phyloP scores from a whole-genome alignment of 2,888 invertebrate species.

The Ectemnius cavifrons region DNA sequence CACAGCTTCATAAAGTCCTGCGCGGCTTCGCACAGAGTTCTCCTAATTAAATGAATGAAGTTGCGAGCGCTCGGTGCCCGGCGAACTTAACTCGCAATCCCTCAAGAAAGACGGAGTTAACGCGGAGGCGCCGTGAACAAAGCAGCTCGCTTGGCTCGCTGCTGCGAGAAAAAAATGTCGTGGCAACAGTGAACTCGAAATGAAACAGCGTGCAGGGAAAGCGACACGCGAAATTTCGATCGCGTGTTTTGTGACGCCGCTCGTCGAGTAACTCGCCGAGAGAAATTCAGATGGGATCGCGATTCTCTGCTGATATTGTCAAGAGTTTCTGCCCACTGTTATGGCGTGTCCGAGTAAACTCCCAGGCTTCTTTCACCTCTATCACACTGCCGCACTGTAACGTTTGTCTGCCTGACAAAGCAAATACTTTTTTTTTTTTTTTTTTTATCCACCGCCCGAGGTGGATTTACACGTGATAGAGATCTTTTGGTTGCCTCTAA shows the following conservation, averaged over 20 bases:
- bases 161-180: background rate
- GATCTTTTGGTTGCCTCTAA: no score
- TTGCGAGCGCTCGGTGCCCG: no score
- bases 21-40: no score
- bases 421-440: no score
- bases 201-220: background rate
- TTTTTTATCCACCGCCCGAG: no score
- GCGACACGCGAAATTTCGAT: constrained; percentile 57
- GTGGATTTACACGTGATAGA: no score
- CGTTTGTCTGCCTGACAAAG: no score
- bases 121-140: background rate
- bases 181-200: background rate
- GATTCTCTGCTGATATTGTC: constrained; percentile 29
- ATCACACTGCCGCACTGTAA: no score
- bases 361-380: background rate
- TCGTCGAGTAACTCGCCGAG: constrained; percentile 36
- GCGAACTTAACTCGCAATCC: no score
- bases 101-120: background rate
- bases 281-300: constrained; percentile 34
- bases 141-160: background rate
- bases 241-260: constrained; percentile 51
- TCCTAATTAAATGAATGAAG: no score
- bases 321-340: background rate
- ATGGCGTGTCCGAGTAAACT: background rate
- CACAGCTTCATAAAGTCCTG: no score